Evolutionary conservation across 2,113 vertebrate genomes (phyloP).

Genomic region (Malurus elegans): DNA sequence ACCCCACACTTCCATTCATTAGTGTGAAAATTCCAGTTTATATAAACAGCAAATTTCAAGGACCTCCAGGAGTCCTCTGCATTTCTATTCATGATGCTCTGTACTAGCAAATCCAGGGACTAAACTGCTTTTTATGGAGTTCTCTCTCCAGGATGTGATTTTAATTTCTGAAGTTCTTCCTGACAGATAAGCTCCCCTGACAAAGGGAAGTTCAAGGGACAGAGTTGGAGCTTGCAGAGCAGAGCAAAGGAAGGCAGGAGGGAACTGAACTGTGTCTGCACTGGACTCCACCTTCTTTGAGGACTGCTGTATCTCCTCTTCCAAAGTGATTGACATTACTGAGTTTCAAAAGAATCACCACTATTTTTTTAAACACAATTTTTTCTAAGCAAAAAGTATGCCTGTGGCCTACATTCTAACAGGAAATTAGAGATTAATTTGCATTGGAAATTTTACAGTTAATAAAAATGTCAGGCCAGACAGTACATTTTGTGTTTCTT

Average conservation of each 20-base stretch:
- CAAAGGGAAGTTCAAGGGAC: background rate
- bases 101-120: background rate
- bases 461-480: background rate
- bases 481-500: background rate
- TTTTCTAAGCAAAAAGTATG: background rate
- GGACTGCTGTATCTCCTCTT: background rate
- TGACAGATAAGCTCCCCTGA: background rate
- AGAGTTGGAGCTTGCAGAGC: background rate
- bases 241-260: background rate
- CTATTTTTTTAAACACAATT: background rate
- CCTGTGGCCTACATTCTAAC: background rate
- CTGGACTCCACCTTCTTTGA: background rate
- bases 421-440: background rate
- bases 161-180: background rate
- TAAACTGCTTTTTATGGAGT: background rate
- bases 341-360: rapidly evolving
- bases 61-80: background rate
- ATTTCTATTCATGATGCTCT: background rate
- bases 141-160: background rate
- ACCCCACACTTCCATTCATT: background rate
- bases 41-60: background rate
- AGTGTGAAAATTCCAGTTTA: background rate
- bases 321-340: background rate
- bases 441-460: background rate
- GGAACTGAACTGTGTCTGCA: background rate